Percentiles rank a stretch among this genome's conserved stretches.
Conservation (phyloP, 2,888 invertebrate species). For the Graphium colonna region DNA sequence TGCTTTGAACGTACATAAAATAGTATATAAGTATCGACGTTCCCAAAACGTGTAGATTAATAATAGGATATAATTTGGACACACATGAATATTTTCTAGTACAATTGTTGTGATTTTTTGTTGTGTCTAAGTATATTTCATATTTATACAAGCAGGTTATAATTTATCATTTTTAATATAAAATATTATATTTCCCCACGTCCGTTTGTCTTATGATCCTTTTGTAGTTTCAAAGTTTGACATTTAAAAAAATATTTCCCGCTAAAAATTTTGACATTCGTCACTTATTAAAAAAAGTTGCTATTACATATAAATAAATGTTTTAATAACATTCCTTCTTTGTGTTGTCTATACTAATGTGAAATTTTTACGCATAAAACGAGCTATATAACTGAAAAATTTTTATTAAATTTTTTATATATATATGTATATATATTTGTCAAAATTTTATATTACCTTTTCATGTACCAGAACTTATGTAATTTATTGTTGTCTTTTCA, state of each 20-base stretch:
- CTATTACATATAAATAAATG: slow-evolving; percentile 3
- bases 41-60: neutral
- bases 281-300: neutral
- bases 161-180: neutral
- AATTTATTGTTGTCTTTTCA: neutral
- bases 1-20: neutral
- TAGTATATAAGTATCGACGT: neutral
- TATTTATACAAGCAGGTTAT: neutral
- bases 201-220: neutral
- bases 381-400: slow-evolving; percentile 3
- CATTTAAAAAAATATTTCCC: neutral
- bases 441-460: neutral
- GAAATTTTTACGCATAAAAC: neutral
- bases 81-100: neutral
- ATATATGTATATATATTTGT: too few relatives aligned
- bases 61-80: neutral
- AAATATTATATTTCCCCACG: neutral
- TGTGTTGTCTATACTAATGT: neutral
- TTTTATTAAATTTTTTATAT: neutral
- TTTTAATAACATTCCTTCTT: slow-evolving; percentile 15
- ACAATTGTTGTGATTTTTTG: neutral
- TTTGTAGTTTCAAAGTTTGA: neutral
- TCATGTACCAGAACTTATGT: neutral
- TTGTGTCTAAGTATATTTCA: too few relatives aligned
- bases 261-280: too few relatives aligned